These are phyloP conservation scores for Podabrus alpinus DNA, from an alignment of 2,888 invertebrate genomes.

Conservation along the genomic window DNA sequence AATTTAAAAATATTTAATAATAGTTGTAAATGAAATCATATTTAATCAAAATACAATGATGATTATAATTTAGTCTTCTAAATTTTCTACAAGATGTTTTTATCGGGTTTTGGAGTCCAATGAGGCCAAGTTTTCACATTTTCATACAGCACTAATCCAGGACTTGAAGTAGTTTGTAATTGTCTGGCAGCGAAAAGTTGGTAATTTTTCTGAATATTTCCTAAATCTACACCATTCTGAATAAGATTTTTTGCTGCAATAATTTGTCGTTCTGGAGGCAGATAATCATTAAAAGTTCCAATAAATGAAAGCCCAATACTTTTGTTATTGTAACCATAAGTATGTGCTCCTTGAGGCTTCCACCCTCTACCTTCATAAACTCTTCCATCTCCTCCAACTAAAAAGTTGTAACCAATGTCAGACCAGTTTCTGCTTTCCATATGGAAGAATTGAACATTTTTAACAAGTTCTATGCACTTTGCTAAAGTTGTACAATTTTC, in stretches of 20 bases:
- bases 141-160: conserved; percentile 67
- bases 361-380: conserved; percentile 79
- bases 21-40: neutral
- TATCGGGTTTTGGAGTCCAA: conserved; percentile 54
- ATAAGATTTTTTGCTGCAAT: conserved; percentile 67
- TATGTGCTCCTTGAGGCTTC: conserved; percentile 73
- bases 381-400: conserved; percentile 78
- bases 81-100: neutral
- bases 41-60: neutral
- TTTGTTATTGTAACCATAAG: conserved; percentile 66
- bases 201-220: conserved; percentile 67
- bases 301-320: conserved; percentile 75
- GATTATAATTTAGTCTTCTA: neutral
- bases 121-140: conserved; percentile 73
- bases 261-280: conserved; percentile 61
- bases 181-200: conserved; percentile 72
- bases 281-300: conserved; percentile 66
- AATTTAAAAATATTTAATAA: too few relatives aligned
- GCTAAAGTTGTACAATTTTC: conserved; percentile 63
- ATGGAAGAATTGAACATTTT: conserved; percentile 70
- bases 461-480: conserved; percentile 63
- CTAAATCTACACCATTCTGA: conserved; percentile 62
- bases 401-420: conserved; percentile 78
- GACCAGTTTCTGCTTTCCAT: conserved; percentile 67
- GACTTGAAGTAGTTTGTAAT: conserved; percentile 68